Base-by-base conservation (phyloP, 2,888 invertebrate genomes). In the Magallana nippona region DNA sequence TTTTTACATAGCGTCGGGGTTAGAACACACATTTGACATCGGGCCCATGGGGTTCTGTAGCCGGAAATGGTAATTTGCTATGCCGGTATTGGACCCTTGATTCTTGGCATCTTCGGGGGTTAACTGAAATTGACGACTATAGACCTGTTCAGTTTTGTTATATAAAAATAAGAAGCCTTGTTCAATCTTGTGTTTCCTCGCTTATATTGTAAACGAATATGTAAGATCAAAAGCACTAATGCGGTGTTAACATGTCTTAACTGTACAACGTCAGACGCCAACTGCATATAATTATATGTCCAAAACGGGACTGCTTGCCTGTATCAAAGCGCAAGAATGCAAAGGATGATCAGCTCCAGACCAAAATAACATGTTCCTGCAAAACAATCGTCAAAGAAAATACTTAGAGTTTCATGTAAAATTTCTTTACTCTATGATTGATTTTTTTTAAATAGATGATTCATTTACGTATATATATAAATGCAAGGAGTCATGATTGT, bases 21-120 rank as follows among this genome's bases (percentile, higher is more conserved):
- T 71, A 71, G 15, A 71, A 71, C 71, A 71, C 71, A 71, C 71
- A 71, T 71, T 32, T 71, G 15, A 71, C 71, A 71, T 71, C 22
- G 32, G 71, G 44, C 44, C 32, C 32, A 71, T 71, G 32, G 32
- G 71, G 44, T 44, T 71, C 32, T 71, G 71, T 71, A 22, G 32
- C 71, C 71, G 32, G 71, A 71, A 71, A 71, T 71, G 71, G 17
- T 22, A 17, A 71, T 71, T 71, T 71, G 71, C 27, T 44, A 71
- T 71, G 71, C 71, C 71, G 22, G 19, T 27, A 32, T 71, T 27
- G 22, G 15, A 32, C 32, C 27, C 11, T n/a, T 27, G 71, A 15
- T 27, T 71, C 32, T 22, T 71, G 10, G 71, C 71, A 71, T 22
- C 71, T 8, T 71, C 71, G 71, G 71, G 71, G 71, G 32, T 71